These are phyloP conservation scores for Athripsodes cinereus DNA, from an alignment of 2,888 invertebrate genomes.

Conservation along the genomic window DNA sequence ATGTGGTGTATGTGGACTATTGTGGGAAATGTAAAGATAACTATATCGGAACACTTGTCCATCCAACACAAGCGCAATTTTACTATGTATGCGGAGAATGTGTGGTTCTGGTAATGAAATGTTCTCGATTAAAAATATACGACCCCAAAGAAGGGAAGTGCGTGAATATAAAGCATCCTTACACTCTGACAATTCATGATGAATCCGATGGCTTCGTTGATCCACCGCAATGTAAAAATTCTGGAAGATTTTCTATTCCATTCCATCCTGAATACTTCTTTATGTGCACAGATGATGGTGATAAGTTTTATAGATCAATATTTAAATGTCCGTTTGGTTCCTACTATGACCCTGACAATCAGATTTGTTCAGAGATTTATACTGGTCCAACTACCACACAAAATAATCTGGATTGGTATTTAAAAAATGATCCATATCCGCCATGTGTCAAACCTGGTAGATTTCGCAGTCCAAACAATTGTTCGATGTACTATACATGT, in stretches of 20 bases:
- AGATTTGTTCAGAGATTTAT: constrained; percentile 33
- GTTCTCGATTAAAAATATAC: constrained; percentile 34
- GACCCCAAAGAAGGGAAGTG: constrained; percentile 29
- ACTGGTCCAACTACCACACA: constrained; percentile 34
- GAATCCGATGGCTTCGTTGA: constrained; percentile 30
- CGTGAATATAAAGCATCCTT: constrained; percentile 2
- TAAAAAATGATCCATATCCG: constrained; percentile 33
- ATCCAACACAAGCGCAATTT: constrained; percentile 37
- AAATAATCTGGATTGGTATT: constrained; percentile 15
- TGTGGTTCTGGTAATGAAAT: constrained; percentile 39
- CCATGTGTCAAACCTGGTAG: constrained; percentile 35
- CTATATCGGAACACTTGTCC: constrained; percentile 35
- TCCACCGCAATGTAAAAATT: constrained; percentile 30
- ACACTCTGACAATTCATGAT: constrained; percentile 27
- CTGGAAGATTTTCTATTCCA: constrained; percentile 37
- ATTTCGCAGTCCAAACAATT: constrained; percentile 37
- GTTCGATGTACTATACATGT: constrained; percentile 40
- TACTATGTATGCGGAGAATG: constrained; percentile 41
- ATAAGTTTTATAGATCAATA: constrained; percentile 31
- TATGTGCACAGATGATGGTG: constrained; percentile 32
- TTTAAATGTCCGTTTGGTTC: constrained; percentile 34
- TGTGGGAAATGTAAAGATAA: constrained; percentile 34
- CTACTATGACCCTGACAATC: constrained; percentile 32
- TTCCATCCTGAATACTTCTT: constrained; percentile 35
- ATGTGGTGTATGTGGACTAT: constrained; percentile 23